Evolutionary conservation across 64 coral and sea anemone species (phyloP), one percentile per base, ranked within the genome.

Genomic region (Cladopsammia gracilis): DNA sequence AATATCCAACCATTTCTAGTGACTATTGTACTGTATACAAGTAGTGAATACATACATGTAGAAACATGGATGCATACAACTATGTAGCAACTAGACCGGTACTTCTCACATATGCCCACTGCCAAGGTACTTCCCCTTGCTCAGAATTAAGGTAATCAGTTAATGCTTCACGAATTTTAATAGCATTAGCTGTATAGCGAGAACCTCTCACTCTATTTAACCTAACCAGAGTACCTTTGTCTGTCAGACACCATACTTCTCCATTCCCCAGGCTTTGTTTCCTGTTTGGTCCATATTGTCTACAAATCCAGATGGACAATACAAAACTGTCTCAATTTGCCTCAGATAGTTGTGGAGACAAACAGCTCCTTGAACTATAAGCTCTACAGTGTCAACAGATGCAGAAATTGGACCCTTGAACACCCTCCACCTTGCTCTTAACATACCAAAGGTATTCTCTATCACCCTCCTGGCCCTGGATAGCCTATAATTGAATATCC

Each of bases 211-310:
- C 53, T 56, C 53, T 56, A 56, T 56, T 56, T 56, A 56, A 56
- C 53, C 53, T 11, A 56, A 11, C 53, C 53, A 11, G 53, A 15
- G 53, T 56, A 56, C 71, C n/a, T 89, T 4, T 64, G 42, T 77
- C 66, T 26, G 62, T 76, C 24, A 65, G 87, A 89, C 25, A 89
- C 72, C 73, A 89, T 43, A 76, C 89, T 80, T 92, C 89, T 92
- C 89, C 89, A 92, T 72, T 92, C 54, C 73, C 89, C 89, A 92
- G 78, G 89, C 66, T 83, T 92, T 75, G 69, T 84, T 92, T 73
- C 77, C 89, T 73, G 89, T n/a, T n/a, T n/a, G 54, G 12, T 82
- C 78, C 53, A 57, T 64, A 58, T 49, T 83, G 53, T 92, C 90
- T 60, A 83, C 78, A 76, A 92, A 92, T 18, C 90, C 79, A 71